Evolutionary conservation across 2,888 invertebrate species (phyloP).

Genomic region (Dysmachus trigonus): DNA sequence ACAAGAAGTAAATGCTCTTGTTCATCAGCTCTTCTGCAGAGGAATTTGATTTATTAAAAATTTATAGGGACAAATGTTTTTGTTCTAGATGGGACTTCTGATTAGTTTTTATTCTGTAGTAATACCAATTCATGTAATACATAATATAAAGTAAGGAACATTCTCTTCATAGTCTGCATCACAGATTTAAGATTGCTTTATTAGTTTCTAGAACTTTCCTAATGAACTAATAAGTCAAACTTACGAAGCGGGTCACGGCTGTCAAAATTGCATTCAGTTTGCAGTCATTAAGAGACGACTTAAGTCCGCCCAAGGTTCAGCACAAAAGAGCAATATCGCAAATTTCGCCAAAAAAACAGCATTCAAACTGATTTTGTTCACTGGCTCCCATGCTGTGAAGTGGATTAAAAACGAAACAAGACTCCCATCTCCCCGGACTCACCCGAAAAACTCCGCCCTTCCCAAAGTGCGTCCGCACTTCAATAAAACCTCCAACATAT

Average conservation of each 20-base stretch:
- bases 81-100: no score
- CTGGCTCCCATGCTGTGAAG: slow-evolving; percentile 14
- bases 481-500: slow-evolving; percentile 7
- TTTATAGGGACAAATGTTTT: no score
- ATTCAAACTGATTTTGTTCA: background rate
- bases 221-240: background rate
- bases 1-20: no score
- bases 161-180: no score
- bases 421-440: background rate
- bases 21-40: no score
- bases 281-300: background rate
- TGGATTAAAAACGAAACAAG: slow-evolving; percentile 4
- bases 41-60: no score
- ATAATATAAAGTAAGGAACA: no score
- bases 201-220: no score
- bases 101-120: no score
- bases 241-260: background rate
- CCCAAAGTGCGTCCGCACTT: background rate
- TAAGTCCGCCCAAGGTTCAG: background rate
- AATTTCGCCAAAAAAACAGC: background rate
- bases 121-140: no score
- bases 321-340: background rate
- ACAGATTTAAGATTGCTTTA: no score
- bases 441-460: background rate
- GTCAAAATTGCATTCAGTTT: background rate